phyloP scores from a whole-genome alignment of 2,113 vertebrate species.

The Eubucco bourcierii region DNA sequence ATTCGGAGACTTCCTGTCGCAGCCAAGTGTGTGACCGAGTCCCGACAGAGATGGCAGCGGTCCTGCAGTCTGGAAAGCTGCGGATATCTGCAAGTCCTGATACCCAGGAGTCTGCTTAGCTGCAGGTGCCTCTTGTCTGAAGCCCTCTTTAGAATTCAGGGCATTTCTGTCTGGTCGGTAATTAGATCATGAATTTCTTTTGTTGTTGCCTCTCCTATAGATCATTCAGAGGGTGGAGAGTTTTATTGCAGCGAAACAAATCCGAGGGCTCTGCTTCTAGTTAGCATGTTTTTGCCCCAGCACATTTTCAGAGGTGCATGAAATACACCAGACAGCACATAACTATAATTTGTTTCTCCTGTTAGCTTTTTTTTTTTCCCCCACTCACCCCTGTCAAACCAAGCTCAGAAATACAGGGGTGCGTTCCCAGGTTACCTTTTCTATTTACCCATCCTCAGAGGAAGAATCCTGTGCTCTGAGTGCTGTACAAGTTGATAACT shows the following conservation, averaged over 20 bases:
- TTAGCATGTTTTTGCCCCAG: conserved; percentile 2
- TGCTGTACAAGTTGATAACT: neutral
- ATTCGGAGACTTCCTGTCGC: conserved; percentile 5
- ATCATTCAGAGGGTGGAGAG: conserved; percentile 35
- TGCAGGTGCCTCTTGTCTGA: conserved; percentile 50
- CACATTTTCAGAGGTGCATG: neutral
- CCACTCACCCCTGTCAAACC: neutral
- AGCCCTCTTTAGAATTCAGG: conserved; percentile 14
- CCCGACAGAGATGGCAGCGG: neutral
- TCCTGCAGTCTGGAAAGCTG: neutral
- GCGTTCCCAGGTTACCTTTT: neutral
- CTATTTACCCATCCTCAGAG: neutral
- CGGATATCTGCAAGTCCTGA: neutral
- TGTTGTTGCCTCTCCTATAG: conserved; percentile 3
- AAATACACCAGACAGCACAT: neutral
- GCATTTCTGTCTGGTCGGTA: conserved; percentile 18
- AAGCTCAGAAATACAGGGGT: neutral
- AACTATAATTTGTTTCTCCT: neutral
- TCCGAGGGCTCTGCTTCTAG: conserved; percentile 3
- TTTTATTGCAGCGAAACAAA: conserved; percentile 9
- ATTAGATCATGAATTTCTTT: conserved; percentile 55
- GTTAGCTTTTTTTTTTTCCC: neutral
- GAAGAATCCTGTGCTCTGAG: neutral
- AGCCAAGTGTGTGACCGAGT: neutral
- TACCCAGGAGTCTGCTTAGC: neutral